Evolutionary conservation across 2,797 vertebrate species (phyloP).

Genomic region (Nannoperca obscura): DNA sequence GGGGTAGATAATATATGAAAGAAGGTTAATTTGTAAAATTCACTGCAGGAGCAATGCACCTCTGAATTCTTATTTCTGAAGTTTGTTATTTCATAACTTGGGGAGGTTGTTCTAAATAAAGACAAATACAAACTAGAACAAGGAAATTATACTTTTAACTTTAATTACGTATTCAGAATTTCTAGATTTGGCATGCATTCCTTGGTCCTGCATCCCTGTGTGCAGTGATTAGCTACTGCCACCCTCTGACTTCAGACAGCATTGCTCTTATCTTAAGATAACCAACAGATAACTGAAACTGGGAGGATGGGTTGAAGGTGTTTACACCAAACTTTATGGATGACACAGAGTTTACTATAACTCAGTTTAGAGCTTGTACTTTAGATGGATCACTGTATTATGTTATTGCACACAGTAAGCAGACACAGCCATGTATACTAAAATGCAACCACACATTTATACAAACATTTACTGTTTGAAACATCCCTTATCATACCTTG

Average conservation of each 20-base stretch:
- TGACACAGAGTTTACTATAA: constrained; percentile 6
- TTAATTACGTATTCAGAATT: neutral
- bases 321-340: neutral
- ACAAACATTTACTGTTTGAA: neutral
- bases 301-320: neutral
- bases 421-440: neutral
- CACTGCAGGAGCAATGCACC: neutral
- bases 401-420: neutral
- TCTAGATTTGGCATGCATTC: neutral
- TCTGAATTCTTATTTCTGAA: neutral
- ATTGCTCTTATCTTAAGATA: constrained; percentile 3
- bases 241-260: constrained; percentile 42
- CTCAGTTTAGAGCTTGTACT: neutral
- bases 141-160: neutral
- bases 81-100: neutral
- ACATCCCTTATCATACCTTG: neutral
- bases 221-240: constrained; percentile 43
- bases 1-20: neutral
- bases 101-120: neutral
- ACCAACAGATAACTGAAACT: neutral
- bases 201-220: neutral
- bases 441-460: neutral
- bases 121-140: constrained; percentile 1
- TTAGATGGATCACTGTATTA: neutral
- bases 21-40: neutral